These are phyloP conservation scores for Paradoxurus hermaphroditus DNA, from an alignment of 2,113 vertebrate species.

Conservation along the genomic window DNA sequence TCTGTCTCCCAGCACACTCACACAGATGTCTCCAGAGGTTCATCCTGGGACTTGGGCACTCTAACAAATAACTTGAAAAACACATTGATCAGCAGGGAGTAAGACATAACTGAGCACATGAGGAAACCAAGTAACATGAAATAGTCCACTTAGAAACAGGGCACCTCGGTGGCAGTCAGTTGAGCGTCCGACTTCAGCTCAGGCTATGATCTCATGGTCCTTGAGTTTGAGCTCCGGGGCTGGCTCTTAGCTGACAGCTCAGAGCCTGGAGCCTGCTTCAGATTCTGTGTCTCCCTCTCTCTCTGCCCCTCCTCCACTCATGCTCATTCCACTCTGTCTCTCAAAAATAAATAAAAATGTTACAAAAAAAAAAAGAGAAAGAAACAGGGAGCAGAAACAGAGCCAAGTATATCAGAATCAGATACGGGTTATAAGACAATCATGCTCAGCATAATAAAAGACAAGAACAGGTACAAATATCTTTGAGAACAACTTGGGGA, in stretches of 20 bases:
- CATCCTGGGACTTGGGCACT: not conserved
- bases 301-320: no score
- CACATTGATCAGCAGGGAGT: not conserved
- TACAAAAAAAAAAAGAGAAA: no score
- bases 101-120: not conserved
- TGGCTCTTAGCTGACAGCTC: no score
- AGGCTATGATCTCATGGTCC: no score
- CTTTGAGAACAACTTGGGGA: not conserved
- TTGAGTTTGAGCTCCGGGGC: no score
- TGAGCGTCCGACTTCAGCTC: no score
- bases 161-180: no score
- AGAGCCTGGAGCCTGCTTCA: no score
- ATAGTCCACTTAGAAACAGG: not conserved
- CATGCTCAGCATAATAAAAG: not conserved
- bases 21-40: not conserved
- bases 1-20: not conserved
- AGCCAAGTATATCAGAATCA: not conserved
- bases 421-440: not conserved
- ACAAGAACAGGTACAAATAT: not conserved
- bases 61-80: not conserved
- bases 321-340: no score
- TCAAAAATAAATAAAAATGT: no score
- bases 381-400: not conserved
- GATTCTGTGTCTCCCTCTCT: no score
- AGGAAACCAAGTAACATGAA: not conserved